Evolutionary conservation across 2,888 invertebrate genomes (phyloP), one percentile per base, ranked within the genome.

Genomic region (Gnatocerus cornutus): DNA sequence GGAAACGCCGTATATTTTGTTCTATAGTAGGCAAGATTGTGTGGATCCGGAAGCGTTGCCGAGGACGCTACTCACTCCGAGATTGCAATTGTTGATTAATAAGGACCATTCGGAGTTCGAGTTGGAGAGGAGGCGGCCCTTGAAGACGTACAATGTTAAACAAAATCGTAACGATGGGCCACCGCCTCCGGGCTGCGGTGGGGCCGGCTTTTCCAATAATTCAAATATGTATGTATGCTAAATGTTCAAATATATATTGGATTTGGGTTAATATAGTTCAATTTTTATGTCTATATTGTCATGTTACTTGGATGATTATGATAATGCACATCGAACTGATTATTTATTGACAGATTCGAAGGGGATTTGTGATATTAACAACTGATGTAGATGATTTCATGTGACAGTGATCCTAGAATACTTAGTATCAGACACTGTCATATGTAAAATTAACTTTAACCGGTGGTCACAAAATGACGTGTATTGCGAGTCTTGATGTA

Each of bases 1-100:
- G 9, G 92, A 93, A 80, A 95, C 95, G 0, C 94, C 95, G 0
- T 96, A 96, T 80, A 92, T 96, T 69, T 85, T 96, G 43, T 93
- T 96, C 80, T 96, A 96, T 80, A 84, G 84, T 53, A 88, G 86
- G 79, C 69, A 79, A 45, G 81, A 85, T 74, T 66, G 81, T 69
- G 30, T 73, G 48, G 79, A 83, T 73, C 78, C 84, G 0, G 80
- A 80, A 14, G 76, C 79, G 50, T 70, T 85, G 50, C 76, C 78
- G 6, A 74, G 78, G 30, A 71, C 75, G 3, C 73, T 77, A 8
- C 75, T 85, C 14, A 79, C 84, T 3, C 61, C 67, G 33, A 69
- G 76, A 14, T 74, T 85, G 33, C 83, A 84, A 70, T 62, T 71
- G 5, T 73, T 79, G 4, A 73, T 85, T 39, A 68, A 74, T 3